phyloP scores from a whole-genome alignment of 2,113 vertebrate genomes.

The Notothenia rossii region DNA sequence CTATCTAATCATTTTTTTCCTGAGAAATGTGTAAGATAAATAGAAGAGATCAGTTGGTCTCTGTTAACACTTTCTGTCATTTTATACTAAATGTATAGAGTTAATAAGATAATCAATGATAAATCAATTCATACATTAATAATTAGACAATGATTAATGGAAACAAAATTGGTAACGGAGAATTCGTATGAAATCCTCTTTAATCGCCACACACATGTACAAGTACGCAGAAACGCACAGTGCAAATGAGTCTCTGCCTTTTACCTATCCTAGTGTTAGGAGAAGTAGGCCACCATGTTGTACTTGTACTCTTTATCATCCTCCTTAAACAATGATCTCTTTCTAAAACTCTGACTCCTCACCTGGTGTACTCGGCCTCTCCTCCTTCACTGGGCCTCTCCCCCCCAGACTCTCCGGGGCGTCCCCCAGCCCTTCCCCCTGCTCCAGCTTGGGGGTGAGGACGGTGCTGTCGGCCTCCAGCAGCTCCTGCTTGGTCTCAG shows the following conservation, averaged over 20 bases:
- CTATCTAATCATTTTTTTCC: too few species aligned
- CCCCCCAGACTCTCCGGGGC: slow-evolving; percentile 56
- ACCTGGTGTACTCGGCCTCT: slow-evolving; percentile 78
- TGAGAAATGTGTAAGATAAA: too few species aligned
- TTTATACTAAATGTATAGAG: too few species aligned
- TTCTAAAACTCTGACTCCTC: background rate
- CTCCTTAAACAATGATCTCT: background rate
- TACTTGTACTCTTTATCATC: background rate
- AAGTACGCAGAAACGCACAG: too few species aligned
- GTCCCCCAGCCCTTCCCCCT: slow-evolving; percentile 66
- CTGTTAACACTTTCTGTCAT: too few species aligned
- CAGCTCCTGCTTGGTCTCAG: slow-evolving; percentile 70
- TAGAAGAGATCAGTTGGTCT: too few species aligned
- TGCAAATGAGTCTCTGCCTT: too few species aligned
- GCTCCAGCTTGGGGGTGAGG: slow-evolving; percentile 79
- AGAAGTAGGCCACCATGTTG: too few species aligned
- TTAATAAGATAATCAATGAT: background rate
- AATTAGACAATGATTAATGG: background rate
- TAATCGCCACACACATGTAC: too few species aligned
- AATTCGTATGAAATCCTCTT: too few species aligned
- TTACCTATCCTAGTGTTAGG: too few species aligned
- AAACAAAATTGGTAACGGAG: too few species aligned
- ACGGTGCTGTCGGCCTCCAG: slow-evolving; percentile 82
- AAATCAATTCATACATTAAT: background rate
- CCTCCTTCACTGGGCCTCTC: slow-evolving; percentile 81